A percentile compares a stretch with the other conserved stretches of the same genome.
phyloP scores from a whole-genome alignment of 2,113 vertebrate genomes.

The Oncorhynchus kisutch region DNA sequence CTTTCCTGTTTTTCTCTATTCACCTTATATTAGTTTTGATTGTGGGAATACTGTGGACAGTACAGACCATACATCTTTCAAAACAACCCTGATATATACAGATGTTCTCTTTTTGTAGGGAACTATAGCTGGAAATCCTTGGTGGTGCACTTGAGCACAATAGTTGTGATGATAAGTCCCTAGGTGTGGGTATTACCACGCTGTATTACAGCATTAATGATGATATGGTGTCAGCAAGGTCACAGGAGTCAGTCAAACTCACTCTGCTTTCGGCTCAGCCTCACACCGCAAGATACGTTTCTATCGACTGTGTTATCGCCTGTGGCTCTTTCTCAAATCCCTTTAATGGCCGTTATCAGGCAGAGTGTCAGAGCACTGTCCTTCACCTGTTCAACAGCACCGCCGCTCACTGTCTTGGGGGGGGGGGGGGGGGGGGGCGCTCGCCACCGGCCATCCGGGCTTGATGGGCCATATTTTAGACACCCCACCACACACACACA shows the following conservation, averaged over 20 bases:
- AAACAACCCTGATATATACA: background rate
- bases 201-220: conserved; percentile 62
- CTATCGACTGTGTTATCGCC: conserved; percentile 61
- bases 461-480: background rate
- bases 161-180: conserved; percentile 56
- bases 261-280: conserved; percentile 31
- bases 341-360: conserved; percentile 65
- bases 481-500: background rate
- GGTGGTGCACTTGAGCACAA: conserved; percentile 53
- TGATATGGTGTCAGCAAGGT: conserved; percentile 54
- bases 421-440: background rate
- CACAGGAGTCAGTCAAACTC: conserved; percentile 30
- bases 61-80: background rate
- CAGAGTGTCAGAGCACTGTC: conserved; percentile 63
- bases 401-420: background rate
- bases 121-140: conserved; percentile 42
- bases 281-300: conserved; percentile 60
- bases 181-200: conserved; percentile 49
- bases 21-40: background rate
- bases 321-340: conserved; percentile 63
- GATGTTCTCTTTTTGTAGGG: background rate
- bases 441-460: background rate
- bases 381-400: conserved; percentile 66
- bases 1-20: too few relatives aligned
- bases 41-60: background rate